Conservation (phyloP, 2,888 invertebrate genomes). For the Drosophila seclusa region DNA sequence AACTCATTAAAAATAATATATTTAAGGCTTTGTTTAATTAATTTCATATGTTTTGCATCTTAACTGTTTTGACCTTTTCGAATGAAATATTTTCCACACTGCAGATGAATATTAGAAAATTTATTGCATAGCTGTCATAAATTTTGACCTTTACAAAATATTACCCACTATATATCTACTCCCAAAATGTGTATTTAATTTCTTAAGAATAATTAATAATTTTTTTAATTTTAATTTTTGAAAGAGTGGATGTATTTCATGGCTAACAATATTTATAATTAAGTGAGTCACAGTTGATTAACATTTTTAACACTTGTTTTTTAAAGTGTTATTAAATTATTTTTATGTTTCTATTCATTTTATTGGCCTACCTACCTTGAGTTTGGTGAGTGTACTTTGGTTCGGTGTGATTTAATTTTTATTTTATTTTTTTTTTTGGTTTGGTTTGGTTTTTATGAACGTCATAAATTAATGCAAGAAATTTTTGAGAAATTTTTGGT, state of each 20-base stretch:
- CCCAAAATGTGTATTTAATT: not conserved
- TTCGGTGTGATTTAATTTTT: slow-evolving; percentile 10
- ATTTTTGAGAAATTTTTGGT: slow-evolving; percentile 70
- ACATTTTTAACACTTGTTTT: slow-evolving; percentile 5
- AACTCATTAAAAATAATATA: not conserved
- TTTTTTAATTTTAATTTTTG: not conserved
- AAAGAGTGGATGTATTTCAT: not conserved
- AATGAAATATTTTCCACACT: not conserved
- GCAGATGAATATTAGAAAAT: not conserved
- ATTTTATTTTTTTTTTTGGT: slow-evolving; percentile 22
- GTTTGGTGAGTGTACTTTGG: slow-evolving; percentile 14
- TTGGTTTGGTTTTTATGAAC: slow-evolving; percentile 53
- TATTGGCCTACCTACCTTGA: slow-evolving; percentile 18
- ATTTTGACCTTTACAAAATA: not conserved
- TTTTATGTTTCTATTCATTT: slow-evolving; percentile 8
- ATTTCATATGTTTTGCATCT: not conserved
- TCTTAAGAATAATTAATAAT: not conserved
- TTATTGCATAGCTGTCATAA: not conserved
- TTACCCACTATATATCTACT: not conserved
- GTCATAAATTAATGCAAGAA: slow-evolving; percentile 70
- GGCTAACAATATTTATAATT: not conserved
- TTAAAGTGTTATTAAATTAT: slow-evolving; percentile 34
- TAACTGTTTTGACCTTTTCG: not conserved
- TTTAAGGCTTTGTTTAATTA: not conserved
- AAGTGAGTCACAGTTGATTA: slow-evolving; percentile 20